A percentile compares a stretch with the other conserved stretches of the same genome.
Evolutionary conservation across 30 jellyfish, hydroid and myxozoan genomes (phyloP).

Genomic region (Cassiopea andromeda): DNA sequence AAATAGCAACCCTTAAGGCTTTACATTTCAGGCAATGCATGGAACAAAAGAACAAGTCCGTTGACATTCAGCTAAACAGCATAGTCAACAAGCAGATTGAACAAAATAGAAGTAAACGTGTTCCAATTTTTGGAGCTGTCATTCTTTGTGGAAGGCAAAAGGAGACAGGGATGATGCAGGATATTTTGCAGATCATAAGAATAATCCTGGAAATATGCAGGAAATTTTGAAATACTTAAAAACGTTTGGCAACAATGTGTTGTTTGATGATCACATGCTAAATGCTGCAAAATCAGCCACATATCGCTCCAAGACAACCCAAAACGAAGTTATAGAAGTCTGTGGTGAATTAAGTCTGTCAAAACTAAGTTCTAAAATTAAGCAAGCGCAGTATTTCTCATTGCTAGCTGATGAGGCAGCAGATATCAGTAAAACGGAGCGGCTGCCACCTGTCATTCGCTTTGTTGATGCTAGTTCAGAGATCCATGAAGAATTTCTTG

Average conservation of each 20-base stretch:
- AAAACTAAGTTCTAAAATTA: constrained; percentile 1
- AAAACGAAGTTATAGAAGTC: no score
- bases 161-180: constrained; percentile 8
- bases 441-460: constrained; percentile 47
- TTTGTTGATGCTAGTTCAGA: no score
- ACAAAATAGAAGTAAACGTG: neutral
- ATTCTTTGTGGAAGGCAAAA: neutral
- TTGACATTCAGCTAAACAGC: no score
- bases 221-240: no score
- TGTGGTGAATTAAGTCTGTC: constrained; percentile 64
- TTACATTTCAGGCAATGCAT: no score
- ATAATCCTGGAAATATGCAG: constrained; percentile 8
- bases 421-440: constrained; percentile 43
- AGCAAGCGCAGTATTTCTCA: neutral
- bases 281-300: no score
- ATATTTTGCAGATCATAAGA: neutral
- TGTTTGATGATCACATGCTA: no score
- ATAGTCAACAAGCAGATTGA: no score
- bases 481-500: no score
- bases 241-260: no score
- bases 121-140: constrained; percentile 38
- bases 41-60: no score
- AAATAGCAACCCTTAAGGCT: neutral
- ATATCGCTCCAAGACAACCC: no score
- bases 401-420: constrained; percentile 65